phyloP scores from a whole-genome alignment of 2,888 invertebrate species.

The Clusia tigrina region DNA sequence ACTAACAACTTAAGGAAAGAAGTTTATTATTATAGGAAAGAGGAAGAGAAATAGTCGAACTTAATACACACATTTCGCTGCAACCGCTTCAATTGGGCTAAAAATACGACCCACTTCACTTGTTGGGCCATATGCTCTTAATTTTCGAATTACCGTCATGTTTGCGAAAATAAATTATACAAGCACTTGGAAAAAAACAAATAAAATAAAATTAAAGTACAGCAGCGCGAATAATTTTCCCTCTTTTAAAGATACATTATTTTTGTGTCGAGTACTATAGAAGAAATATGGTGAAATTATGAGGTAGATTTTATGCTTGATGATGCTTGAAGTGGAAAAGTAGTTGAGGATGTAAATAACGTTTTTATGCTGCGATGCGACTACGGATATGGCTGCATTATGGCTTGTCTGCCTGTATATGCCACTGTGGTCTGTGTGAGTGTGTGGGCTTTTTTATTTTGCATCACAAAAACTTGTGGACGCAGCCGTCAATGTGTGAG shows the following conservation, averaged over 20 bases:
- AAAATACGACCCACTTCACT: conserved; percentile 6
- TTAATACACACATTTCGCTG: background rate
- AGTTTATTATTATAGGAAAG: background rate
- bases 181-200: background rate
- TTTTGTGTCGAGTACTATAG: background rate
- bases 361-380: too few species aligned
- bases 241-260: background rate
- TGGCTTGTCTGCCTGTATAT: too few species aligned
- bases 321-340: background rate
- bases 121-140: conserved; percentile 28
- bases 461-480: too few species aligned
- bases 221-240: background rate
- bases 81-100: background rate
- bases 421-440: too few species aligned
- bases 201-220: background rate
- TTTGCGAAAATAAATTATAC: conserved; percentile 23
- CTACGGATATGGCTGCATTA: too few species aligned
- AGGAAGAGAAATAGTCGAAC: background rate
- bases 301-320: background rate
- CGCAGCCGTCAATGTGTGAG: too few species aligned
- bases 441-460: too few species aligned
- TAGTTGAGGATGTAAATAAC: background rate
- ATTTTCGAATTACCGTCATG: conserved; percentile 37
- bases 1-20: conserved; percentile 19
- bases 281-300: background rate